Conservation (phyloP, 2,797 vertebrate species). For the Trachops cirrhosus region DNA sequence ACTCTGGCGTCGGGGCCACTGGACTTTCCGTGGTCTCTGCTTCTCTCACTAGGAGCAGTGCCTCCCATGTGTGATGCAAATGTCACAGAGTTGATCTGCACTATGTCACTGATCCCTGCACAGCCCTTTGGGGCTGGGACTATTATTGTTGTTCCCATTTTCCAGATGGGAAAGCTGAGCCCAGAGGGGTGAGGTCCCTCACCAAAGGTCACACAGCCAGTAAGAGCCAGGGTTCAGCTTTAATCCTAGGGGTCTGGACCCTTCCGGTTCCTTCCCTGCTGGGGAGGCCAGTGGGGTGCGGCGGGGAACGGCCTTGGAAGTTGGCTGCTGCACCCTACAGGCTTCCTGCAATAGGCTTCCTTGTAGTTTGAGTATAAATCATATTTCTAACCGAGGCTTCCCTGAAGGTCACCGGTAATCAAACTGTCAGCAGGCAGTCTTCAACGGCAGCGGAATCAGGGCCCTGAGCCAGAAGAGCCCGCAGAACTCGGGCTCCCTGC, state of each 20-base stretch:
- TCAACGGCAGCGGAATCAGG: neutral
- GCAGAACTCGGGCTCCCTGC: conserved; percentile 9
- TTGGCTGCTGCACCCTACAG: neutral
- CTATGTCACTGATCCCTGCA: too few relatives aligned
- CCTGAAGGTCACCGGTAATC: conserved; percentile 75
- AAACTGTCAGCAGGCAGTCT: conserved; percentile 16
- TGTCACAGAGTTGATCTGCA: accelerated
- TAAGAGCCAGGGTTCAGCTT: neutral
- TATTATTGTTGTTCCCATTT: neutral
- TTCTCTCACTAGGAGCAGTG: neutral
- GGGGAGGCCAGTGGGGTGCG: neutral
- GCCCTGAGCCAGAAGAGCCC: conserved; percentile 5
- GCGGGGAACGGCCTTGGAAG: neutral
- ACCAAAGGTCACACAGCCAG: neutral
- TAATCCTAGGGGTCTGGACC: neutral
- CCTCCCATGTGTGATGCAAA: accelerated
- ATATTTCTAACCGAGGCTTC: conserved; percentile 41
- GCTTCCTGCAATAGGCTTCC: neutral
- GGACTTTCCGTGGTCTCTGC: neutral
- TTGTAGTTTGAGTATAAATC: conserved; percentile 75
- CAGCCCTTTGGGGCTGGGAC: neutral
- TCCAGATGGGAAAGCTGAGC: neutral
- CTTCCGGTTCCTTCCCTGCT: neutral
- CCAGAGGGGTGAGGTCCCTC: neutral
- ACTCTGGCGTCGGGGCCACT: accelerated